Base-by-base conservation (phyloP, 2,797 vertebrate genomes). In the Crax fasciolata region DNA sequence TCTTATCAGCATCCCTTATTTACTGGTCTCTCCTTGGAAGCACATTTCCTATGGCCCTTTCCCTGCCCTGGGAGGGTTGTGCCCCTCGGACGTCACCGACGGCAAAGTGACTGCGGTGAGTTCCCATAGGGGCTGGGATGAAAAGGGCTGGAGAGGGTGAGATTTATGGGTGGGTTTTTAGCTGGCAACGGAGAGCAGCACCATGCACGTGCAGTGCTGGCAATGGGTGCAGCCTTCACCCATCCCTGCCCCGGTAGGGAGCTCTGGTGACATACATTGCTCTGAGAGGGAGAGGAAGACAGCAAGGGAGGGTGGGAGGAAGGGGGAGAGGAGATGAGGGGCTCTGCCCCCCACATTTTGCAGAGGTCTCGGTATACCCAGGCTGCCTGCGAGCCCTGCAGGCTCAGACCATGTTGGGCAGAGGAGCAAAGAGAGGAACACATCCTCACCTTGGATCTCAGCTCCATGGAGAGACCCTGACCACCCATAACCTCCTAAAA, bases 1-100 rank as follows among this genome's bases (percentile, higher is more conserved):
- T 55, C 81, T 83, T 91, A 92, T 87, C 89, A 87, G 55, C 5
- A 2, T 87, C 24, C 67, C 72, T 49, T 52, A 17, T 38, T 90
- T 81, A 25, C 15, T 51, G 38, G 27, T 25, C 35, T 92, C 59
- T 48, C 32, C 6, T 2, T 90, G 55, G 52, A 91, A 93, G 39
- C 46, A 59, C 23, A 46, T 13, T 57, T 55, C 59, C 59, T 63
- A 3, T 63, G 63, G 72, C 75, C 63, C 78, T 71, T 21, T 1
- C 13, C 20, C 51, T 79, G 80, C 52, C 76, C 65, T 17, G 18
- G 38, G 49, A 74, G 68, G 57, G 75, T 52, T 4, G 0, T 65
- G 83, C 41, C 79, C 78, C 71, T 76, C 2, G 0, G 28, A 93
- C 2, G 4, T 93, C 93, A 96, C 87, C 20, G 23, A 9, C 0